A percentile compares a stretch with the other conserved stretches of the same genome.
Evolutionary conservation across 92 coral and sea anemone species (phyloP).

Genomic region (Porites lobata): DNA sequence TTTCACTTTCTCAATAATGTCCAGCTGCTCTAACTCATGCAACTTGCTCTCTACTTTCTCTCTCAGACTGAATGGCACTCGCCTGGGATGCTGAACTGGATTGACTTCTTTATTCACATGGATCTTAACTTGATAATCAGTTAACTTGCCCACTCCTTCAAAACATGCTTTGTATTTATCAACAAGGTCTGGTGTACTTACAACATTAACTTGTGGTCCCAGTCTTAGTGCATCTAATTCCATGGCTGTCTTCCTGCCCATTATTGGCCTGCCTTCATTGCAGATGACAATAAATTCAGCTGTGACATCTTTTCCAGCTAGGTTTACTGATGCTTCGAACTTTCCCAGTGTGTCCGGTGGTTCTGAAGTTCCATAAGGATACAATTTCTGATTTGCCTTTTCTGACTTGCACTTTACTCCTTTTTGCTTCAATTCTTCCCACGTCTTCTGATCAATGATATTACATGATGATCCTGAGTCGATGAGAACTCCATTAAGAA

Average conservation of each 20-base stretch:
- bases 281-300: slow-evolving; percentile 48
- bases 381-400: neutral
- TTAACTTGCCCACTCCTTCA: no score
- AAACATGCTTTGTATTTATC: no score
- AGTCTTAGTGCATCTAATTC: slow-evolving; percentile 15
- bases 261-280: slow-evolving; percentile 47
- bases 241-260: slow-evolving; percentile 58
- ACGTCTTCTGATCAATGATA: slow-evolving; percentile 34
- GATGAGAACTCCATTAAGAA: slow-evolving; percentile 34
- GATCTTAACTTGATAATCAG: no score
- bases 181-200: no score
- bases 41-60: slow-evolving; percentile 35
- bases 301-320: slow-evolving; percentile 12
- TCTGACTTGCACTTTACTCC: slow-evolving; percentile 31
- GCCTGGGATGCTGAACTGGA: slow-evolving; percentile 47
- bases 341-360: slow-evolving; percentile 52
- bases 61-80: slow-evolving; percentile 44
- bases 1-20: slow-evolving; percentile 33
- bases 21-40: slow-evolving; percentile 25
- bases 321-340: slow-evolving; percentile 25
- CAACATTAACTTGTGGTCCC: no score
- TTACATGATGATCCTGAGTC: slow-evolving; percentile 61
- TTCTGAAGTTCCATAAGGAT: slow-evolving; percentile 54
- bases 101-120: neutral
- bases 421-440: slow-evolving; percentile 45